A percentile compares a stretch with the other conserved stretches of the same genome.
phyloP scores from a whole-genome alignment of 2,797 vertebrate genomes.

The Mus caroli region DNA sequence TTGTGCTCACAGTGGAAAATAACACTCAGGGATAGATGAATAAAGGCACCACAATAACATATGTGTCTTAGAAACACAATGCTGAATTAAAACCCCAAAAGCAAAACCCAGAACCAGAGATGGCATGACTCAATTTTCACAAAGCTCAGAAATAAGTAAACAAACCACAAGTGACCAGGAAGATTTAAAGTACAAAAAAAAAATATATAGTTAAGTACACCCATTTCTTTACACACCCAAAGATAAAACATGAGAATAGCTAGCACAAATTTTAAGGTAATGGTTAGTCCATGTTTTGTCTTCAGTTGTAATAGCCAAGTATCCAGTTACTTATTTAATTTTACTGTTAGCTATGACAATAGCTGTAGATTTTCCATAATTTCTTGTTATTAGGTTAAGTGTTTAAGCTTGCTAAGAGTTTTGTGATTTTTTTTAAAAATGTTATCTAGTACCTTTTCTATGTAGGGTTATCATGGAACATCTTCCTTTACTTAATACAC shows the following conservation, averaged over 20 bases:
- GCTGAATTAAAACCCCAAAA: not conserved
- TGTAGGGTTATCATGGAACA: not conserved
- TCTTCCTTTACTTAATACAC: constrained; percentile 37
- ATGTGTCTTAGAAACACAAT: not conserved
- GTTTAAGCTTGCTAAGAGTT: constrained; percentile 10
- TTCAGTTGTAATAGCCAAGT: not conserved
- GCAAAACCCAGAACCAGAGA: not conserved
- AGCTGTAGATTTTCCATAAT: not conserved
- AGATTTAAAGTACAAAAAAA: not conserved
- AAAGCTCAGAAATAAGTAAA: constrained; percentile 37
- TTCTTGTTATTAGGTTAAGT: not conserved
- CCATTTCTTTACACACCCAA: not conserved
- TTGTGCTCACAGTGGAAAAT: not conserved
- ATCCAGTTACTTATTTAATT: not conserved
- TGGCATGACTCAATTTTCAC: not conserved
- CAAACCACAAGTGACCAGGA: not conserved
- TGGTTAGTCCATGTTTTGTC: not conserved
- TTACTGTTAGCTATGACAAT: not conserved
- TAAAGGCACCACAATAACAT: not conserved
- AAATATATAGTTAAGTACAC: not conserved
- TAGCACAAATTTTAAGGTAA: not conserved
- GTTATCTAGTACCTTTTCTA: not conserved
- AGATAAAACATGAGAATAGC: not conserved
- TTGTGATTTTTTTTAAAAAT: not conserved
- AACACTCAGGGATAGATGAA: not conserved